These are phyloP conservation scores for Crocallis elinguaria DNA, from an alignment of 2,888 invertebrate genomes.

Conservation along the genomic window DNA sequence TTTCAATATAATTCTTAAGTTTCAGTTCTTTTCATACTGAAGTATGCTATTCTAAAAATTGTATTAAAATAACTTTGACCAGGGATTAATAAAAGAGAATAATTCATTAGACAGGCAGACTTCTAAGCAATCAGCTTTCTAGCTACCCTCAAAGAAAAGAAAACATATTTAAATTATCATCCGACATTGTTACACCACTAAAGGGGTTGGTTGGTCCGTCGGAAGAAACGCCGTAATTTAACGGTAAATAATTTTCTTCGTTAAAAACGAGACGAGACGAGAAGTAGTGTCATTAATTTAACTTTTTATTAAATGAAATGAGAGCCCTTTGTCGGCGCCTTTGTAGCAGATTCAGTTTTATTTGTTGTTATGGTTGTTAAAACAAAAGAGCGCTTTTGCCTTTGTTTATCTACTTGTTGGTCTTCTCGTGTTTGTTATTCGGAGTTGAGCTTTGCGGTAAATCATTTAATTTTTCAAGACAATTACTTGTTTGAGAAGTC, in stretches of 20 bases:
- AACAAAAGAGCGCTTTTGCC: slow-evolving; percentile 8
- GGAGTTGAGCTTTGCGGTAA: neutral
- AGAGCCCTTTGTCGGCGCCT: slow-evolving; percentile 23
- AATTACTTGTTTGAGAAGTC: neutral
- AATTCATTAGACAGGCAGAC: slow-evolving; percentile 7
- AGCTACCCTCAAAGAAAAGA: neutral
- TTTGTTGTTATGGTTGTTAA: slow-evolving; percentile 9
- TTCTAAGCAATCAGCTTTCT: neutral
- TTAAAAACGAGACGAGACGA: slow-evolving; percentile 46
- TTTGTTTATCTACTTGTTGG: slow-evolving; percentile 1
- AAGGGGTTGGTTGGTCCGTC: too few species aligned
- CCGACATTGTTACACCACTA: slow-evolving; percentile 6
- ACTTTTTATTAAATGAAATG: slow-evolving; percentile 36
- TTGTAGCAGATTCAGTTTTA: slow-evolving; percentile 23
- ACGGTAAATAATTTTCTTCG: slow-evolving; percentile 13
- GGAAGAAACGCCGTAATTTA: slow-evolving; percentile 39
- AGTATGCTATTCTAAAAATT: too few species aligned
- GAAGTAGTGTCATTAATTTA: slow-evolving; percentile 51
- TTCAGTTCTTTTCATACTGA: too few species aligned
- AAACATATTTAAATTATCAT: slow-evolving; percentile 18
- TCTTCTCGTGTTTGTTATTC: neutral
- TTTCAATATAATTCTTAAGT: too few species aligned
- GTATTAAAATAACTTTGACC: too few species aligned
- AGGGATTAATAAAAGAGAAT: neutral
- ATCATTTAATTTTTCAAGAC: neutral